These are phyloP conservation scores for Nipponacmea schrenckii DNA, from an alignment of 2,888 invertebrate species.

Conservation along the genomic window DNA sequence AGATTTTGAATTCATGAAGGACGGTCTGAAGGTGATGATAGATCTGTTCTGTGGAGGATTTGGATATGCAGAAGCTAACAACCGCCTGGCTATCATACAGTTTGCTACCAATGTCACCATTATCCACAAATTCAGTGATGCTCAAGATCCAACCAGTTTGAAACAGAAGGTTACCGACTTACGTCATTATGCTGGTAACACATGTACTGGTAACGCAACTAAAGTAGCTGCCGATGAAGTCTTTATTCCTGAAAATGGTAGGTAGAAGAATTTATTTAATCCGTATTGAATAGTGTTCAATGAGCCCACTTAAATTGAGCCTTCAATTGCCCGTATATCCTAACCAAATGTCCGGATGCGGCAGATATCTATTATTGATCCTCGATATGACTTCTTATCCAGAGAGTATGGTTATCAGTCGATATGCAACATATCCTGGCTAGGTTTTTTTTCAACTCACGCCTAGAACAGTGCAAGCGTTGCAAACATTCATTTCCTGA, in stretches of 20 bases:
- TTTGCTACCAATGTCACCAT: constrained; percentile 20
- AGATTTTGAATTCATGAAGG: constrained; percentile 24
- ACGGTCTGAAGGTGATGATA: constrained; percentile 23
- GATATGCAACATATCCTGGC: too few species aligned
- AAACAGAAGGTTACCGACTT: constrained; percentile 14
- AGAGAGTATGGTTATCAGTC: too few species aligned
- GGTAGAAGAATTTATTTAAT: neutral
- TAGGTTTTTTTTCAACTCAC: too few species aligned
- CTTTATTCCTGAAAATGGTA: constrained; percentile 17
- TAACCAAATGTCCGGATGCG: too few species aligned
- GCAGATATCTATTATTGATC: too few species aligned
- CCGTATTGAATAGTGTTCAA: too few species aligned
- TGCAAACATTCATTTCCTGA: too few species aligned
- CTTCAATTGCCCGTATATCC: too few species aligned
- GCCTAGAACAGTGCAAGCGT: too few species aligned
- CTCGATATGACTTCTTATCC: too few species aligned
- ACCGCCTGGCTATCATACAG: constrained; percentile 26
- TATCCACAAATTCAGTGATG: constrained; percentile 22
- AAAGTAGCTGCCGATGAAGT: constrained; percentile 13
- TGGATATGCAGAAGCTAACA: constrained; percentile 17
- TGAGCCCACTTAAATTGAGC: too few species aligned
- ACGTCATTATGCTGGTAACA: constrained; percentile 25
- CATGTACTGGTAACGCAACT: constrained; percentile 26
- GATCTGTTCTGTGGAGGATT: constrained; percentile 28
- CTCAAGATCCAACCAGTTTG: constrained; percentile 14